Conservation (phyloP, 2,113 vertebrate species). For the Cavia porcellus region DNA sequence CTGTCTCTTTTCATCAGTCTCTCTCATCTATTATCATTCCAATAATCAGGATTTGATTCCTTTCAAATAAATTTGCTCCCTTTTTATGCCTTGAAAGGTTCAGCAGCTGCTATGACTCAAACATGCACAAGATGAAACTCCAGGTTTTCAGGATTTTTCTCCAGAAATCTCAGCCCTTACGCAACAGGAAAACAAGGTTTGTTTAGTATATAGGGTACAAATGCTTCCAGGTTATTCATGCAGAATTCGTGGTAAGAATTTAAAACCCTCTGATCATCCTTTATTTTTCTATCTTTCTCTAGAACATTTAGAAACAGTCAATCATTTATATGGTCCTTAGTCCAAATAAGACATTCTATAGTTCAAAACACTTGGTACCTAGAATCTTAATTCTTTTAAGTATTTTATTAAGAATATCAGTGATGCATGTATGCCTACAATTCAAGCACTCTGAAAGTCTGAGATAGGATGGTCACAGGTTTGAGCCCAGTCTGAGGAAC, state of each 20-base stretch:
- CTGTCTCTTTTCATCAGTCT: background rate
- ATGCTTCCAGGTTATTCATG: background rate
- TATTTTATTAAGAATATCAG: background rate
- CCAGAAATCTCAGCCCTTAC: background rate
- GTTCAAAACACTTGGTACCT: background rate
- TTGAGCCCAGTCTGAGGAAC: background rate
- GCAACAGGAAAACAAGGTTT: background rate
- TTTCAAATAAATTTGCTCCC: background rate
- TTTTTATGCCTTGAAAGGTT: background rate
- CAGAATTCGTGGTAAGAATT: background rate
- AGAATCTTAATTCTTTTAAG: background rate
- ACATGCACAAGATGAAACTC: background rate
- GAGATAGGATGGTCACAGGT: background rate
- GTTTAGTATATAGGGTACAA: background rate
- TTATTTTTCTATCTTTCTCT: background rate
- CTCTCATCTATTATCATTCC: too few species aligned
- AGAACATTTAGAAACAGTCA: background rate
- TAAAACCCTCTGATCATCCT: background rate
- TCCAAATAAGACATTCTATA: background rate
- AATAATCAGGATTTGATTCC: background rate
- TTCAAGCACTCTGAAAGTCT: background rate
- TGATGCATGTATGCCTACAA: background rate
- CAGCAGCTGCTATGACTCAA: background rate
- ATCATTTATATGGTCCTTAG: background rate
- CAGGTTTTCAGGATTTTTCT: background rate